phyloP scores from a whole-genome alignment of 2,113 vertebrate species.

The Eptesicus fuscus region DNA sequence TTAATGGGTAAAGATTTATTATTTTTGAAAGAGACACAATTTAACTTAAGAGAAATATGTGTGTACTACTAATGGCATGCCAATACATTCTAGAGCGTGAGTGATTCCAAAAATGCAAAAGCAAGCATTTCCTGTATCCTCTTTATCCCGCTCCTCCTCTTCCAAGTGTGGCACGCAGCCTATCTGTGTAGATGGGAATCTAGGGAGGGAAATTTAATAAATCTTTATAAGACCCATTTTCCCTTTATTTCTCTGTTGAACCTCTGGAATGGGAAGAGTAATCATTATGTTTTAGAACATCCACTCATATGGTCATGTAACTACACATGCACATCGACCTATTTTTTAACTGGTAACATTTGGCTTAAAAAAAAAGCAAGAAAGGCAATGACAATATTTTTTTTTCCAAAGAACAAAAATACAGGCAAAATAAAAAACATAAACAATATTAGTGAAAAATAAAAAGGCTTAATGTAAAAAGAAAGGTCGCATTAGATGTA shows the following conservation, averaged over 20 bases:
- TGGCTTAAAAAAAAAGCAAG: neutral
- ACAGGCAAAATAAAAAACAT: neutral
- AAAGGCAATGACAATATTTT: neutral
- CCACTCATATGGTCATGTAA: neutral
- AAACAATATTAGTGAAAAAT: neutral
- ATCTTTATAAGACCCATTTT: neutral
- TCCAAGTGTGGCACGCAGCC: neutral
- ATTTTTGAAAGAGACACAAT: constrained; percentile 54
- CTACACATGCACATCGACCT: neutral
- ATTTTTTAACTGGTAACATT: neutral
- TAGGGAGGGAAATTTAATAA: neutral
- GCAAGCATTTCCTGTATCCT: neutral
- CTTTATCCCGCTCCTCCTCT: neutral
- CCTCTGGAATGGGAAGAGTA: neutral
- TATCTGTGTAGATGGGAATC: neutral
- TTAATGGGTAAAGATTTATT: constrained; percentile 71
- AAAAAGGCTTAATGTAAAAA: neutral
- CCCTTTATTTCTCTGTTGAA: constrained; percentile 3
- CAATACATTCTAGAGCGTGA: neutral
- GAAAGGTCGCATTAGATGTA: neutral
- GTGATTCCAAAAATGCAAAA: neutral
- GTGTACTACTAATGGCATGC: neutral
- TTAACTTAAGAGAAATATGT: neutral
- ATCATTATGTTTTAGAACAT: neutral
- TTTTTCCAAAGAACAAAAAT: constrained; percentile 19